phyloP scores from a whole-genome alignment of 2,113 vertebrate species.

The Hypanus sabinus region DNA sequence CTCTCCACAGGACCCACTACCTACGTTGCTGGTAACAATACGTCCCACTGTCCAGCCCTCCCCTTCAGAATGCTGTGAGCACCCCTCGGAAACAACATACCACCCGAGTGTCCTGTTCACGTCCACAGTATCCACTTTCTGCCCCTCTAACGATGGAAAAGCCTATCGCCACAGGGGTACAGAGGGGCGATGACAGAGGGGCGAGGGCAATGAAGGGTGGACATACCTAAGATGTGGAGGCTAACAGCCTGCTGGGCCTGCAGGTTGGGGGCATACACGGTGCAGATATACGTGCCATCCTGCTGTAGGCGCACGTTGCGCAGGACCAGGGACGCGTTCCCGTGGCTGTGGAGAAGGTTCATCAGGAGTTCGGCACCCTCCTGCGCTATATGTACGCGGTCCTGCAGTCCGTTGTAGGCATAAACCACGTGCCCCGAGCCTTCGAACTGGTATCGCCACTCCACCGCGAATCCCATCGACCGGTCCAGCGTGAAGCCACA shows the following conservation, averaged over 20 bases:
- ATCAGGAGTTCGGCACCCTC: slow-evolving; percentile 59
- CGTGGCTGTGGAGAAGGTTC: slow-evolving; percentile 50
- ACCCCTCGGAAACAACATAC: too few species aligned
- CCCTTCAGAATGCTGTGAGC: too few species aligned
- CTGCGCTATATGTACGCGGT: slow-evolving; percentile 47
- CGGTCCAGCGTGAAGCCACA: slow-evolving; percentile 56
- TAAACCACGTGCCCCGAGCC: slow-evolving; percentile 66
- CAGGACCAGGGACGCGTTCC: slow-evolving; percentile 68
- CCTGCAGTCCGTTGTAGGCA: slow-evolving; percentile 62
- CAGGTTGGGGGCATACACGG: slow-evolving; percentile 67
- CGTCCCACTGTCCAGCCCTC: too few species aligned
- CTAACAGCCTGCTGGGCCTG: slow-evolving; percentile 68
- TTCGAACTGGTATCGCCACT: slow-evolving; percentile 76
- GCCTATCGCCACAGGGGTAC: too few species aligned
- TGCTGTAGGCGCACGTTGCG: slow-evolving; percentile 55
- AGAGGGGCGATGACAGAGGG: too few species aligned
- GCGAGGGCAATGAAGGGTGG: not conserved
- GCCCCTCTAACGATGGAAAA: too few species aligned
- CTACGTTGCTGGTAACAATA: too few species aligned
- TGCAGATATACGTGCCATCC: slow-evolving; percentile 73
- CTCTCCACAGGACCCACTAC: too few species aligned
- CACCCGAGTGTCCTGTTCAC: too few species aligned
- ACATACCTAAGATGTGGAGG: slow-evolving; percentile 62
- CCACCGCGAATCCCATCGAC: slow-evolving; percentile 62
- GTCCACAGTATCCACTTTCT: too few species aligned